Conservation (phyloP, 92 coral and sea anemone genomes). For the Heliopora coerulea region DNA sequence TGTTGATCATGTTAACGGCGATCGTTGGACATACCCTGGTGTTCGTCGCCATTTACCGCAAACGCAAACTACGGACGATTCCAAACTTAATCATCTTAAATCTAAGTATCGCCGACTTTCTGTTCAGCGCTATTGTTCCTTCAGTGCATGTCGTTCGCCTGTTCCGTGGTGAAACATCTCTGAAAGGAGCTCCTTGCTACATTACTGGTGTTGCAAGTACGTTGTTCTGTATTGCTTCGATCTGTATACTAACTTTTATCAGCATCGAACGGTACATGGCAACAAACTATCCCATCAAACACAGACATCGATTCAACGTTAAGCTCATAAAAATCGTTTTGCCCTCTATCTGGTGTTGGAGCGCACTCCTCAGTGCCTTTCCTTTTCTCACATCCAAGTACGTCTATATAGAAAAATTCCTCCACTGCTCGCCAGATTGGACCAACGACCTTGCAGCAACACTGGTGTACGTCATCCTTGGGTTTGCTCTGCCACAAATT, state of each 20-base stretch:
- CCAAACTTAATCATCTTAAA: constrained; percentile 28
- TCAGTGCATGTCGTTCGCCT: constrained; percentile 16
- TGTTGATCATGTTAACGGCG: constrained; percentile 3
- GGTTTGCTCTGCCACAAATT: background rate
- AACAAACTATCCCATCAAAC: constrained; percentile 25
- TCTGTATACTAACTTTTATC: constrained; percentile 12
- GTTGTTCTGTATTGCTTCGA: constrained; percentile 8
- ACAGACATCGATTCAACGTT: constrained; percentile 1
- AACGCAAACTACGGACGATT: constrained; percentile 9
- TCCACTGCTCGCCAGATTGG: constrained; percentile 36
- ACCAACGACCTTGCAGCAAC: constrained; percentile 13
- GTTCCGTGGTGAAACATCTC: background rate
- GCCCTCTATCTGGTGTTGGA: constrained; percentile 27
- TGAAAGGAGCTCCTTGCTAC: constrained; percentile 1
- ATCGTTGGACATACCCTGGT: constrained; percentile 19
- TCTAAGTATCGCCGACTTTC: constrained; percentile 31
- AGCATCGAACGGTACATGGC: constrained; percentile 38
- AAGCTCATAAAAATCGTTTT: constrained; percentile 1
- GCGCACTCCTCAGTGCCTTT: constrained; percentile 15
- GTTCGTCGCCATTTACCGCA: constrained; percentile 9
- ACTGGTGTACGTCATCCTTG: background rate
- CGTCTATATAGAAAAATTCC: constrained; percentile 8
- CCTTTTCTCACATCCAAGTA: constrained; percentile 20
- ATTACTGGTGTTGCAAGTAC: constrained; percentile 24
- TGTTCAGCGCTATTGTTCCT: constrained; percentile 28